Percentiles rank a stretch among this genome's conserved stretches.
phyloP scores from a whole-genome alignment of 2,113 vertebrate species.

The Psilopsiagon aurifrons region DNA sequence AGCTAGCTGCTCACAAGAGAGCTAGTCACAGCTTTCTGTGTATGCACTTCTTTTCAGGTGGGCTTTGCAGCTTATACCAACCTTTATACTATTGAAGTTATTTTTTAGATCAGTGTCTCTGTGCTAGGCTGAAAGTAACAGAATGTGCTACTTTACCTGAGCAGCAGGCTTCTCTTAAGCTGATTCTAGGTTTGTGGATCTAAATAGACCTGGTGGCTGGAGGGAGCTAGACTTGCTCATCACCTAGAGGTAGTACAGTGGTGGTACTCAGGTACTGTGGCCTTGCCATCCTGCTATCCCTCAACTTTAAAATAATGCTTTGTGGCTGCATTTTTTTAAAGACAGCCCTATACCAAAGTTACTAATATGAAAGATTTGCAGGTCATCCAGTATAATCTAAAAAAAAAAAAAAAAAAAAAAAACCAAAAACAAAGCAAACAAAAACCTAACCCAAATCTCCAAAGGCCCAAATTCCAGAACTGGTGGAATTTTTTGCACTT shows the following conservation, averaged over 20 bases:
- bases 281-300: not conserved
- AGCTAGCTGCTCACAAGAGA: not conserved
- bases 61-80: not conserved
- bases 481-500: not conserved
- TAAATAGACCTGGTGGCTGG: not conserved
- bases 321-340: not conserved
- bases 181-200: not conserved
- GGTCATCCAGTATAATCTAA: not conserved
- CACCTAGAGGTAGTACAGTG: not conserved
- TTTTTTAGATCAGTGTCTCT: not conserved
- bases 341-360: not conserved
- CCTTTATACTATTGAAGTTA: not conserved
- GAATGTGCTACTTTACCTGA: not conserved
- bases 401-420: not conserved
- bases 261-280: not conserved
- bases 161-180: not conserved
- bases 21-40: not conserved
- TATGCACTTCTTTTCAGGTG: not conserved
- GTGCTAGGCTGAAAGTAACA: not conserved
- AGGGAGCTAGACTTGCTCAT: not conserved
- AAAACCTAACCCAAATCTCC: not conserved
- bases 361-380: not conserved
- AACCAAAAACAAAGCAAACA: not conserved
- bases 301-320: not conserved
- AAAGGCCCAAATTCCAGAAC: not conserved